Evolutionary conservation across 2,888 invertebrate species (phyloP).

Genomic region (Aplocera efformata): DNA sequence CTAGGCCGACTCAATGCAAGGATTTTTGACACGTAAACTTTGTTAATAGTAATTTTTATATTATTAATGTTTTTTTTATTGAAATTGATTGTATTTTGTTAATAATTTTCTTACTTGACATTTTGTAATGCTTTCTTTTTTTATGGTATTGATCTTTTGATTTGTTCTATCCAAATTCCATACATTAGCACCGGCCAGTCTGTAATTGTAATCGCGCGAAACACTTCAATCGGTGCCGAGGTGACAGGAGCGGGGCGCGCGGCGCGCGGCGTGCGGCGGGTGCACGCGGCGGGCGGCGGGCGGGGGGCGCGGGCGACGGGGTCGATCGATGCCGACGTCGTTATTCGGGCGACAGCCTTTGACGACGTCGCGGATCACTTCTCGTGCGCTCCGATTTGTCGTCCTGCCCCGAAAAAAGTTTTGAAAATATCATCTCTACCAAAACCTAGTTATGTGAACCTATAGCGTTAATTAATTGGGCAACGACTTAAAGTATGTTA

Average conservation of each 20-base stretch:
- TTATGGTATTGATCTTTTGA: too few relatives aligned
- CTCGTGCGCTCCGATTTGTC: constrained; percentile 23
- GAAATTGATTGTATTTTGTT: too few relatives aligned
- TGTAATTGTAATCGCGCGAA: constrained; percentile 1
- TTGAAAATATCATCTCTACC: neutral
- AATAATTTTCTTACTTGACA: too few relatives aligned
- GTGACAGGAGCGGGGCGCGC: constrained; percentile 21
- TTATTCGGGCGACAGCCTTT: constrained; percentile 81
- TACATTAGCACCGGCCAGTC: neutral
- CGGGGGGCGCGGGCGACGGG: constrained; percentile 40
- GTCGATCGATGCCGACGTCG: constrained; percentile 77
- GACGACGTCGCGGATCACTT: constrained; percentile 64
- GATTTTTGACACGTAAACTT: too few relatives aligned
- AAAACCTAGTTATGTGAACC: too few relatives aligned
- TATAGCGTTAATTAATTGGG: too few relatives aligned
- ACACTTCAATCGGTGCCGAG: constrained; percentile 20
- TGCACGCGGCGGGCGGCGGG: constrained; percentile 30
- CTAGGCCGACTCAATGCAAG: too few relatives aligned
- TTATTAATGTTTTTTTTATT: too few relatives aligned
- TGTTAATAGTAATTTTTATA: too few relatives aligned
- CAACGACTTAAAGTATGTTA: too few relatives aligned
- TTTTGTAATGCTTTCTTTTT: too few relatives aligned
- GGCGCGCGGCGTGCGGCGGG: constrained; percentile 11
- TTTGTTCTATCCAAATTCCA: too few relatives aligned
- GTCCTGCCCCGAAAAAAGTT: neutral